Evolutionary conservation across 2,888 invertebrate genomes (phyloP).

Genomic region (Aethes cnicana): DNA sequence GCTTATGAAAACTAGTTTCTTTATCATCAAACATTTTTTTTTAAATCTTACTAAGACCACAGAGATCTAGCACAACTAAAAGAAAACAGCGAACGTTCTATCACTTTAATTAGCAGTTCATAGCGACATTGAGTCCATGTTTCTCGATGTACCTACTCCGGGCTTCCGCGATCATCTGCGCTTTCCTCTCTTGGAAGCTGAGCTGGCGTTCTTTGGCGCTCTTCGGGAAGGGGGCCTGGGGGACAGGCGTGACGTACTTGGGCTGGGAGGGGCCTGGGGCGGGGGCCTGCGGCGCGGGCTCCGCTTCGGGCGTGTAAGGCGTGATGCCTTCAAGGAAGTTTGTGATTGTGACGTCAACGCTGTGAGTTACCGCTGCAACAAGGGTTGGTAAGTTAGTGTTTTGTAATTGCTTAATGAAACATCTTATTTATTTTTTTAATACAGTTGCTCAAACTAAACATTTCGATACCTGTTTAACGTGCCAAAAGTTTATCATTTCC

Average conservation of each 20-base stretch:
- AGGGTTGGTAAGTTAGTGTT: too few relatives aligned
- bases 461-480: too few relatives aligned
- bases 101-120: conserved; percentile 42
- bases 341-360: conserved; percentile 90
- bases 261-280: conserved; percentile 35
- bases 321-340: conserved; percentile 90
- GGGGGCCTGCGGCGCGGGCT: conserved; percentile 41
- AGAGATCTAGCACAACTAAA: not conserved
- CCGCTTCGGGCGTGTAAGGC: conserved; percentile 81
- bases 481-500: too few relatives aligned
- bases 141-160: conserved; percentile 90
- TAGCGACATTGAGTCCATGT: conserved; percentile 80
- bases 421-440: too few relatives aligned
- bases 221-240: conserved; percentile 75
- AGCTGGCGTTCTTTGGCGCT: conserved; percentile 84
- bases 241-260: conserved; percentile 57
- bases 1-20: too few relatives aligned
- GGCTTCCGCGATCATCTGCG: conserved; percentile 89
- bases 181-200: conserved; percentile 90
- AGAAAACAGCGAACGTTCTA: not conserved
- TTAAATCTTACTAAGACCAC: too few relatives aligned
- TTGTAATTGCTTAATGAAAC: too few relatives aligned
- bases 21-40: too few relatives aligned
- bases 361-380: conserved; percentile 85
- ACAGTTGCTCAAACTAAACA: too few relatives aligned